Percentiles rank a stretch among this genome's conserved stretches.
Conservation (phyloP, 2,113 vertebrate genomes). For the Mormyrus iriodes region DNA sequence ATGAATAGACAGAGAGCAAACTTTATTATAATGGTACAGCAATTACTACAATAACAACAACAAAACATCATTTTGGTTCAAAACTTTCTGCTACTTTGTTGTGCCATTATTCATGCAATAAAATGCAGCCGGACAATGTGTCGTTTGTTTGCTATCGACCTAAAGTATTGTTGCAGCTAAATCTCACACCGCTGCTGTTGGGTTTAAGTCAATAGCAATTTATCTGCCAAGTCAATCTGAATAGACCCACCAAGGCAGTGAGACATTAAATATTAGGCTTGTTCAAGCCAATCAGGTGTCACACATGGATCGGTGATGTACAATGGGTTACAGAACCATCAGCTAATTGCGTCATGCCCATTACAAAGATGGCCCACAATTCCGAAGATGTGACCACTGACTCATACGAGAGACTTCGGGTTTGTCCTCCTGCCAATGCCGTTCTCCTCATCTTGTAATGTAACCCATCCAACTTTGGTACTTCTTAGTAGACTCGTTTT, state of each 20-base stretch:
- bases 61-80: not conserved
- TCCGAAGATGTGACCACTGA: not conserved
- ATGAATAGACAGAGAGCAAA: not conserved
- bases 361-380: not conserved
- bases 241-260: conserved; percentile 4
- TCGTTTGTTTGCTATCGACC: not conserved
- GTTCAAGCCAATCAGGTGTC: conserved; percentile 2
- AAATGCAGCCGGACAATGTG: not conserved
- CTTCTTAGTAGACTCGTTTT: not conserved
- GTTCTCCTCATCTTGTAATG: not conserved
- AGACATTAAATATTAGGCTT: conserved; percentile 1
- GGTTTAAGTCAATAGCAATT: conserved; percentile 15
- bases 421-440: not conserved
- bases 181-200: not conserved
- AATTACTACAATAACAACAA: conserved; percentile 2
- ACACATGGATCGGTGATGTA: not conserved
- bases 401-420: not conserved
- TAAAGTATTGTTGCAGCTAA: not conserved
- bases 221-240: conserved; percentile 14
- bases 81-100: not conserved
- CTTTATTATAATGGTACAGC: not conserved
- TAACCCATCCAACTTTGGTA: not conserved
- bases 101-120: not conserved
- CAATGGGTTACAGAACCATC: not conserved
- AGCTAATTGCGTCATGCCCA: not conserved